Base-by-base conservation (phyloP, 2,113 vertebrate genomes). In the Myxocyprinus asiaticus region DNA sequence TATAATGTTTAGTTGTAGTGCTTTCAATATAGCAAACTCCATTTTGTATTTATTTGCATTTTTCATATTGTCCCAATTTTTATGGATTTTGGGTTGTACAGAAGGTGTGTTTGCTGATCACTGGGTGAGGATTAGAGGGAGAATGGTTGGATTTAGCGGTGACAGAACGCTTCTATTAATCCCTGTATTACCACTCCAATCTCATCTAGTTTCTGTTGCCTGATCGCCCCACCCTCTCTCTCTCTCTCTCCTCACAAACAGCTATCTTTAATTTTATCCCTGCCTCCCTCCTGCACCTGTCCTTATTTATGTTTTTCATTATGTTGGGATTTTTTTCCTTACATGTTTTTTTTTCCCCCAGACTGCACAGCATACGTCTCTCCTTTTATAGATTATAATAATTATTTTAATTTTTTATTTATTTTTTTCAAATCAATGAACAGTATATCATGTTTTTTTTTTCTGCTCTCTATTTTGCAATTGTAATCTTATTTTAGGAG, bases 91-190 rank as follows among this genome's bases (percentile, higher is more conserved):
- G 22, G 22, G 22, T 33, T 33, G 22, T 33, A 33, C 22, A 33
- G 47, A 2, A 48, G 73, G 59, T 72, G 67, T 62, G 81, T 33
- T 33, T 33, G 80, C 86, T 83, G 84, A 88, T 86, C 71, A 76
- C 73, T 84, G 79, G 47, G 44, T 48, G 4, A 68, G 86, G 88
- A 90, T 90, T 90, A 88, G 80, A 78, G 77, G 66, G 64, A 80
- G 82, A 86, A 84, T 77, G 80, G 71, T 48, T 62, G 75, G 87
- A 83, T 88, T 86, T 87, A 71, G 63, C 55, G 68, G 83, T 72
- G 84, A 85, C 85, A 81, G 84, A 86, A 79, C 81, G 82, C 80
- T 72, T 83, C 55, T 69, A 65, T 69, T 90, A 92, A 91, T 92
- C 90, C 73, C 75, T 67, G 86, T 74, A 72, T 86, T 80, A 84